A percentile compares a stretch with the other conserved stretches of the same genome.
Conservation (phyloP, 2,888 invertebrate genomes). For the Erannis defoliaria region DNA sequence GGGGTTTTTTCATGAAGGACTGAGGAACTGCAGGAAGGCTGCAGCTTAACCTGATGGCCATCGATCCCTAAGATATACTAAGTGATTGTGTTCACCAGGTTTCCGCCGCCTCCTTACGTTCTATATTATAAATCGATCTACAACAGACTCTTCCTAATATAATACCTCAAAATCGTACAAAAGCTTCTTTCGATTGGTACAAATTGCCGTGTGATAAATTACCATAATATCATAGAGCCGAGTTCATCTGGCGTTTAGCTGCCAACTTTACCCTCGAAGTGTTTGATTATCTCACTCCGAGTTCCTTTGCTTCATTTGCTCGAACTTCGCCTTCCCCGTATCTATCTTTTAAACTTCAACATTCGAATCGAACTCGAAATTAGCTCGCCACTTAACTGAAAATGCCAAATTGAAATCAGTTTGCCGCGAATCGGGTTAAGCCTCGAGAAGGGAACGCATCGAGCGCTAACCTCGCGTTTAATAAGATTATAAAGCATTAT, state of each 20-base stretch:
- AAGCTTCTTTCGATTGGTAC: conserved; percentile 73
- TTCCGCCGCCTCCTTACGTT: too few species aligned
- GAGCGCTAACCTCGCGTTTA: conserved; percentile 90
- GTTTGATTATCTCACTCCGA: conserved; percentile 80
- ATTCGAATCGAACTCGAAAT: conserved; percentile 43
- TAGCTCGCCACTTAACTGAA: conserved; percentile 54
- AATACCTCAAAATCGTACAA: conserved; percentile 65
- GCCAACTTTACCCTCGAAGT: conserved; percentile 66
- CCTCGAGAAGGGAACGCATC: conserved; percentile 71
- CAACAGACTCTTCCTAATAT: conserved; percentile 53
- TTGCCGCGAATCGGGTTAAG: conserved; percentile 60
- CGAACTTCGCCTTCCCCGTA: conserved; percentile 55
- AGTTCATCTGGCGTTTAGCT: conserved; percentile 85
- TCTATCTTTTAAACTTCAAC: conserved; percentile 56
- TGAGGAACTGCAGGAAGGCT: too few species aligned
- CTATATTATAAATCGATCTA: conserved; percentile 18
- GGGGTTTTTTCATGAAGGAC: too few species aligned
- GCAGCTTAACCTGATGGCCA: too few species aligned
- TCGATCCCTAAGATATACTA: too few species aligned
- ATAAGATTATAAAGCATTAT: conserved; percentile 92
- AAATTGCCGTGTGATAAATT: conserved; percentile 84
- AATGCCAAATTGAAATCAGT: conserved; percentile 75
- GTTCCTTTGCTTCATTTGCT: conserved; percentile 80
- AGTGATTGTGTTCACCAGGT: too few species aligned
- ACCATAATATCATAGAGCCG: conserved; percentile 79